These are phyloP conservation scores for Esperia sulphurella DNA, from an alignment of 2,888 invertebrate genomes.

Conservation along the genomic window DNA sequence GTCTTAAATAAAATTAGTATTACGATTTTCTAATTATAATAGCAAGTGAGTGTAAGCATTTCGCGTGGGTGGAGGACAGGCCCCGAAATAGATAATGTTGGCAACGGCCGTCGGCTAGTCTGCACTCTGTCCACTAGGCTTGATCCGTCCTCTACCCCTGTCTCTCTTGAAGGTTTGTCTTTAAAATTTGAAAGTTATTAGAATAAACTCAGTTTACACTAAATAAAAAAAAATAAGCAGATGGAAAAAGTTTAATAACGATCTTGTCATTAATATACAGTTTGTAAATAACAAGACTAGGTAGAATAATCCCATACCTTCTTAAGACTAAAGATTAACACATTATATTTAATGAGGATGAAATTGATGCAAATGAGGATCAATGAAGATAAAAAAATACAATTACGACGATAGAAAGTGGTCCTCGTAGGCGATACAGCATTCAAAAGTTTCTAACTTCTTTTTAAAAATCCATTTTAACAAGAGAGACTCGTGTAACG, in stretches of 20 bases:
- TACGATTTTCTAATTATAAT: constrained; percentile 73
- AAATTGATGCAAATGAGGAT: neutral
- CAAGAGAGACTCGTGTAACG: constrained; percentile 39
- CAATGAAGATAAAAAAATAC: neutral
- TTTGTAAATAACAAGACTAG: neutral
- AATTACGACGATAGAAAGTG: neutral
- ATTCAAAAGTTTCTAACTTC: too few species aligned
- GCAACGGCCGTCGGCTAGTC: constrained; percentile 39
- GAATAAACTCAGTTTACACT: too few species aligned
- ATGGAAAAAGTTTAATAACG: too few species aligned
- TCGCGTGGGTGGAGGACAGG: constrained; percentile 64
- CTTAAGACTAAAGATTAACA: neutral
- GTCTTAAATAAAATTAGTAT: constrained; percentile 51
- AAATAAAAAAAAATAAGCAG: too few species aligned
- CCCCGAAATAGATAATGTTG: constrained; percentile 66
- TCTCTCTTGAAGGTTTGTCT: constrained; percentile 24
- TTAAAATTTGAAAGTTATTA: neutral
- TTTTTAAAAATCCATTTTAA: neutral
- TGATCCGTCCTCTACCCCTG: constrained; percentile 25
- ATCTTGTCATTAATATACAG: too few species aligned
- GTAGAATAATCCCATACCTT: too few species aligned
- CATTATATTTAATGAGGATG: neutral
- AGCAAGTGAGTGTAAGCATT: constrained; percentile 73
- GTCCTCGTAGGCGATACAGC: too few species aligned
- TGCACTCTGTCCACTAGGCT: constrained; percentile 33